Evolutionary conservation across 2,797 vertebrate species (phyloP).

Genomic region (Tokudaia muenninki): DNA sequence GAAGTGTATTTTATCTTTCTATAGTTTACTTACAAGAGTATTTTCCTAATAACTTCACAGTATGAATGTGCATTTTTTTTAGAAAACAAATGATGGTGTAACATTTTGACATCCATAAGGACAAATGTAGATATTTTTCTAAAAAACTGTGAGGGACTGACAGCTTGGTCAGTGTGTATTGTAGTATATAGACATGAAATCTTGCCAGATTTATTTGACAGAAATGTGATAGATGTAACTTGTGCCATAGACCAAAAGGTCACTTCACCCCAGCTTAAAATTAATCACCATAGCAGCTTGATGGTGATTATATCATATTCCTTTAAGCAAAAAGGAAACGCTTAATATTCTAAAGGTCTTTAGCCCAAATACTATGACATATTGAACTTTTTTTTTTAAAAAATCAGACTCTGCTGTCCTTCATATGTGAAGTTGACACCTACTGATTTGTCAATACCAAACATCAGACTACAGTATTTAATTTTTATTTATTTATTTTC

Average conservation of each 20-base stretch:
- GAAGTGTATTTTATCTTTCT: slow-evolving; percentile 92
- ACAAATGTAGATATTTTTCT: slow-evolving; percentile 88
- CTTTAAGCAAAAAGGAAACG: slow-evolving; percentile 80
- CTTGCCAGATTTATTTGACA: slow-evolving; percentile 78
- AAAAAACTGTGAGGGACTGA: slow-evolving; percentile 83
- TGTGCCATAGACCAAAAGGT: slow-evolving; percentile 86
- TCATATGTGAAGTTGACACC: slow-evolving; percentile 80
- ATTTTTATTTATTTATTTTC: slow-evolving; percentile 88
- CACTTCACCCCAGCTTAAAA: slow-evolving; percentile 73
- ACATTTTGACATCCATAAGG: slow-evolving; percentile 87
- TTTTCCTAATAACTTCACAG: slow-evolving; percentile 91
- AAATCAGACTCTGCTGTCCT: slow-evolving; percentile 75
- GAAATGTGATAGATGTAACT: slow-evolving; percentile 77
- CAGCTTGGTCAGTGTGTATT: slow-evolving; percentile 78
- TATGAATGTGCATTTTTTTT: slow-evolving; percentile 87
- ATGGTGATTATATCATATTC: slow-evolving; percentile 76
- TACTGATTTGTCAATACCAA: slow-evolving; percentile 83
- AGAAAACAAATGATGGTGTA: slow-evolving; percentile 85
- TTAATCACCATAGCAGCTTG: slow-evolving; percentile 79
- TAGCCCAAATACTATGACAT: slow-evolving; percentile 84
- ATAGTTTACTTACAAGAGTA: slow-evolving; percentile 91
- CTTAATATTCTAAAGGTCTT: slow-evolving; percentile 84
- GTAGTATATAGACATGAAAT: slow-evolving; percentile 80
- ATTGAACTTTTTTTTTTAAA: slow-evolving; percentile 83
- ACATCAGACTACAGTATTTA: slow-evolving; percentile 85